phyloP scores from a whole-genome alignment of 2,113 vertebrate genomes.

The Heptranchias perlo region DNA sequence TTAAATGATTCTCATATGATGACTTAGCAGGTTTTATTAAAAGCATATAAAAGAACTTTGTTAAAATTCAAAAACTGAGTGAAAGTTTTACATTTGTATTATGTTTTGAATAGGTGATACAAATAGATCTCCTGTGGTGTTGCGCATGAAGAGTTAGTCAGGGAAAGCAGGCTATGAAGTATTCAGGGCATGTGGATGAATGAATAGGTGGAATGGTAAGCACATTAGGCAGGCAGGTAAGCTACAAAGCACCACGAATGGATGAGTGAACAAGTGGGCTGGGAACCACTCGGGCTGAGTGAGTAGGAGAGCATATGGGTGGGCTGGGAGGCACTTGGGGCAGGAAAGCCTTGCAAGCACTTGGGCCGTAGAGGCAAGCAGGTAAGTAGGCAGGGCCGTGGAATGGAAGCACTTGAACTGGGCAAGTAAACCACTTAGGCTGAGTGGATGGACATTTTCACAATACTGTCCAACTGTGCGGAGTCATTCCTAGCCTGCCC shows the following conservation, averaged over 20 bases:
- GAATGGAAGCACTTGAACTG: not conserved
- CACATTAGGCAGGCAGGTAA: not conserved
- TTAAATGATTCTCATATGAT: not conserved
- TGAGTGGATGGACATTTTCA: not conserved
- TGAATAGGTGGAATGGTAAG: not conserved
- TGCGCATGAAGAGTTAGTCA: not conserved
- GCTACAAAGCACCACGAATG: not conserved
- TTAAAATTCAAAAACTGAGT: not conserved
- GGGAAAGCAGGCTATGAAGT: not conserved
- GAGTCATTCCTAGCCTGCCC: not conserved
- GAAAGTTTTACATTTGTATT: not conserved
- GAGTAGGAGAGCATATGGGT: not conserved
- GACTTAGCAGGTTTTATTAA: not conserved
- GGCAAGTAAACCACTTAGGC: not conserved
- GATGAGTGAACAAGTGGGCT: not conserved
- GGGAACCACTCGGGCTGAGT: not conserved
- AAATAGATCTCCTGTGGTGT: not conserved
- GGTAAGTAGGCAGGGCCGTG: not conserved
- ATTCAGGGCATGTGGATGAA: not conserved
- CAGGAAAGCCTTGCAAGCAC: not conserved
- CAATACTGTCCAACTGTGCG: not conserved
- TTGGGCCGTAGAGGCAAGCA: not conserved
- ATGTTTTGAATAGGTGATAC: not conserved
- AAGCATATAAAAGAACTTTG: too few species aligned
- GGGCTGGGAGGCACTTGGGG: not conserved